A percentile compares a stretch with the other conserved stretches of the same genome.
phyloP scores from a whole-genome alignment of 1,140 invertebrate species.

The Gonatopus flavifemur region DNA sequence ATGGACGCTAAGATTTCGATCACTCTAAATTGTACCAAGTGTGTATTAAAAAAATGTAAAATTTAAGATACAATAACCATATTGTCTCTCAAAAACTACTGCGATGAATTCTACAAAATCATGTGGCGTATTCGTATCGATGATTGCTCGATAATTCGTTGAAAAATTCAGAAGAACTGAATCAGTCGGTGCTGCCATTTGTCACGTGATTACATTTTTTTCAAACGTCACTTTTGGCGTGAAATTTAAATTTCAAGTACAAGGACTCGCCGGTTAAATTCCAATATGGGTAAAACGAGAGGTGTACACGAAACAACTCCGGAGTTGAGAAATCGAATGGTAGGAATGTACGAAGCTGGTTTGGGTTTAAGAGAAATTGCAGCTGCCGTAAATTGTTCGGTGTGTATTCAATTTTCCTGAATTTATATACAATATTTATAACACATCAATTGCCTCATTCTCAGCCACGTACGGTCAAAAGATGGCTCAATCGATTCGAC shows the following conservation, averaged over 20 bases:
- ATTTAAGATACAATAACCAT: too few relatives aligned
- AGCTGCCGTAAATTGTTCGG: constrained; percentile 52
- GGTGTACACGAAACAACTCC: constrained; percentile 56
- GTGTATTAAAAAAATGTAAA: too few relatives aligned
- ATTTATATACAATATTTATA: too few relatives aligned
- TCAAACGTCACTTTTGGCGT: constrained; percentile 32
- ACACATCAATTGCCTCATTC: neutral
- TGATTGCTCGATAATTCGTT: constrained; percentile 13
- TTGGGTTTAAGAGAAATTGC: constrained; percentile 52
- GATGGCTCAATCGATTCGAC: constrained; percentile 55
- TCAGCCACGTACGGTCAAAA: constrained; percentile 56
- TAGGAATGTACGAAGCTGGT: constrained; percentile 57
- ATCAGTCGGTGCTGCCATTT: constrained; percentile 21
- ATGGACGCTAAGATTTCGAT: constrained; percentile 3
- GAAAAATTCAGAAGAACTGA: constrained; percentile 22
- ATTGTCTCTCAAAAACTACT: too few relatives aligned
- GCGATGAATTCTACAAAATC: too few relatives aligned
- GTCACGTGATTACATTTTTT: constrained; percentile 34
- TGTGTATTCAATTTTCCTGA: constrained; percentile 26
- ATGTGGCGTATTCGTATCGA: too few relatives aligned
- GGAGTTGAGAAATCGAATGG: constrained; percentile 54
- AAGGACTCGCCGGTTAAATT: neutral
- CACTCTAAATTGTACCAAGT: too few relatives aligned
- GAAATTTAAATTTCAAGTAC: constrained; percentile 26
- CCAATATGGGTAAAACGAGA: constrained; percentile 52